Evolutionary conservation across 2,113 vertebrate species (phyloP), one percentile per base, ranked within the genome.

Genomic region (Taxidea taxus): DNA sequence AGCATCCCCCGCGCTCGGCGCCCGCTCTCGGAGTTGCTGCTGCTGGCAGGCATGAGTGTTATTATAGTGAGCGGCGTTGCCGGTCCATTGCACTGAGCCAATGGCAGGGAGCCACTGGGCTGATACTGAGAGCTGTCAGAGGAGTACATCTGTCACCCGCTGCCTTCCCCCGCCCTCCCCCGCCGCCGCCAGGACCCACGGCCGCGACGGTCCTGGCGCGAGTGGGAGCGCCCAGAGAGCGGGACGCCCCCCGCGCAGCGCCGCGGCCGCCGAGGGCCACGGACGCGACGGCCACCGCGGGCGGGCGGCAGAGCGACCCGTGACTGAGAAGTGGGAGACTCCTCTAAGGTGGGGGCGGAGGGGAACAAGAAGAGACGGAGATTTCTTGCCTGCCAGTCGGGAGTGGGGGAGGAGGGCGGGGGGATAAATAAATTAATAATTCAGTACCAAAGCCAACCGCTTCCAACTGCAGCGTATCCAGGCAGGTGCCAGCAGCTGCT

Each of bases 11-110:
- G 72, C 95, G 94, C 97, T 51, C 62, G 66, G 98, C 91, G 82
- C 87, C 93, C 66, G 98, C 97, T 27, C 98, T 97, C 95, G 84
- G 96, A 98, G 97, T 96, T 68, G 98, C 98, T 51, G 98, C 97
- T 87, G 97, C 98, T 95, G 97, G 86, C 98, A 78, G 98, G 98
- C 98, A 98, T 96, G 98, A 98, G 98, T 95, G 98, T 95, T 99
- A 98, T 99, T 99, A 99, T 99, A 99, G 97, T 93, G 98, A 93
- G 98, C 98, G 95, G 98, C 98, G 98, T 98, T 98, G 98, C 99
- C 98, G 99, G 98, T 99, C 98, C 98, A 98, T 93, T 96, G 99
- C 98, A 98, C 98, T 75, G 99, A 99, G 98, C 99, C 99, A 99
- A 99, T 99, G 98, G 98, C 98, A 98, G 98, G 98, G 98, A 98